Conservation (phyloP, 2,113 vertebrate genomes). For the Eolophus roseicapilla region DNA sequence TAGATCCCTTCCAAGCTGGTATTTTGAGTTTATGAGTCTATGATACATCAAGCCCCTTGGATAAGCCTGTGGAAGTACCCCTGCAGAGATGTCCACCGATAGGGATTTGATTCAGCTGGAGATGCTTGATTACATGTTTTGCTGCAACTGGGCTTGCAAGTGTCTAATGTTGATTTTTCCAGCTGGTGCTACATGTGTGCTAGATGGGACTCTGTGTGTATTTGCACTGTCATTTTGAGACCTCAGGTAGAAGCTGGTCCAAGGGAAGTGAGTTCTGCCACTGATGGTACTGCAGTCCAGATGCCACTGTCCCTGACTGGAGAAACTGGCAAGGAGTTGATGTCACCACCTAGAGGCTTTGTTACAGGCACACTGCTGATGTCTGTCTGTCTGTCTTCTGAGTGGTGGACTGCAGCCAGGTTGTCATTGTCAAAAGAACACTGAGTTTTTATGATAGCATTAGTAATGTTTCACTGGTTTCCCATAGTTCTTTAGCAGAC, state of each 20-base stretch:
- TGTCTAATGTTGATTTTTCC: neutral
- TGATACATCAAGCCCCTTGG: neutral
- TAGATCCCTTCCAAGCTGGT: neutral
- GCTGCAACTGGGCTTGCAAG: neutral
- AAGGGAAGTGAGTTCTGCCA: neutral
- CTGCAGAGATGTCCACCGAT: neutral
- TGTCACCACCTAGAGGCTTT: neutral
- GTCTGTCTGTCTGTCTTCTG: neutral
- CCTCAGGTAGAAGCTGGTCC: neutral
- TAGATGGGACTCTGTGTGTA: accelerated
- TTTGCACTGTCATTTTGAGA: neutral
- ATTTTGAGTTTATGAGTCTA: neutral
- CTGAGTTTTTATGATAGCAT: accelerated
- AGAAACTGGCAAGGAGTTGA: neutral
- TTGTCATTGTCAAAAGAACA: neutral
- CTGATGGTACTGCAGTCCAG: accelerated
- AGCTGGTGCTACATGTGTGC: neutral
- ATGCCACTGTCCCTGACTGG: neutral
- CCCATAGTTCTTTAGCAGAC: neutral
- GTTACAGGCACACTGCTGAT: neutral
- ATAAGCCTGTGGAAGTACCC: neutral
- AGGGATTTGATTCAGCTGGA: neutral
- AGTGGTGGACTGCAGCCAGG: too few relatives aligned
- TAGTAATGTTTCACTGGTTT: neutral
- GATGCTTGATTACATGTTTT: neutral